Conservation (phyloP, 2,888 invertebrate species). For the Euphydryas editha region DNA sequence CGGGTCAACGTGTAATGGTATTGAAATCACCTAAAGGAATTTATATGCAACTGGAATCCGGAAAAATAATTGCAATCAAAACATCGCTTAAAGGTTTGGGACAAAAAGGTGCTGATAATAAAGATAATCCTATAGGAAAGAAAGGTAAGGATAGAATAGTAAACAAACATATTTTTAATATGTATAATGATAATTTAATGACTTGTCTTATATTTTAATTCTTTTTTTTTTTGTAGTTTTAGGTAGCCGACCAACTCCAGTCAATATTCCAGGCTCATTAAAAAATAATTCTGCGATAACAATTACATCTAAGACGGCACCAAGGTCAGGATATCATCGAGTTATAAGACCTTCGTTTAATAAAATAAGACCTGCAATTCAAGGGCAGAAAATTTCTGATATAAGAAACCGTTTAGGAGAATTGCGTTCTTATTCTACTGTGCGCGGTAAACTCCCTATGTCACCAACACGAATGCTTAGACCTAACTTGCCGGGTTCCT, state of each 20-base stretch:
- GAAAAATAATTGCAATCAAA: conserved; percentile 96
- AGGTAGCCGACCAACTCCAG: conserved; percentile 64
- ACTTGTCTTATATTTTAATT: conserved; percentile 9
- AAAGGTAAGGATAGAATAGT: conserved; percentile 53
- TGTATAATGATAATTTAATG: conserved; percentile 15
- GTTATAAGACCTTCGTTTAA: conserved; percentile 68
- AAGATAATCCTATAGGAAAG: conserved; percentile 72
- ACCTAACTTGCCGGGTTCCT: conserved; percentile 69
- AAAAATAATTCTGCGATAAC: conserved; percentile 85
- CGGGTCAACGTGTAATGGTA: conserved; percentile 97
- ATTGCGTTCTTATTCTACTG: conserved; percentile 60
- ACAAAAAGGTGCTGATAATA: conserved; percentile 66
- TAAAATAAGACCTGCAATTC: conserved; percentile 66
- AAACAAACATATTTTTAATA: not conserved
- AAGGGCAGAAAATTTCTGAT: conserved; percentile 74
- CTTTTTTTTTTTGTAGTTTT: conserved; percentile 55
- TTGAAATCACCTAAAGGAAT: conserved; percentile 97
- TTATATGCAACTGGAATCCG: conserved; percentile 96
- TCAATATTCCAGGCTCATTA: conserved; percentile 76
- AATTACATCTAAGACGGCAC: conserved; percentile 79
- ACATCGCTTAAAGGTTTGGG: conserved; percentile 88
- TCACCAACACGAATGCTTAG: conserved; percentile 60
- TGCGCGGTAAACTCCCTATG: conserved; percentile 65
- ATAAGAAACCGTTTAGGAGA: conserved; percentile 70
- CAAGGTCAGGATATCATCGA: conserved; percentile 68